Conservation (phyloP, 2,113 vertebrate species). For the Menidia beryllina region DNA sequence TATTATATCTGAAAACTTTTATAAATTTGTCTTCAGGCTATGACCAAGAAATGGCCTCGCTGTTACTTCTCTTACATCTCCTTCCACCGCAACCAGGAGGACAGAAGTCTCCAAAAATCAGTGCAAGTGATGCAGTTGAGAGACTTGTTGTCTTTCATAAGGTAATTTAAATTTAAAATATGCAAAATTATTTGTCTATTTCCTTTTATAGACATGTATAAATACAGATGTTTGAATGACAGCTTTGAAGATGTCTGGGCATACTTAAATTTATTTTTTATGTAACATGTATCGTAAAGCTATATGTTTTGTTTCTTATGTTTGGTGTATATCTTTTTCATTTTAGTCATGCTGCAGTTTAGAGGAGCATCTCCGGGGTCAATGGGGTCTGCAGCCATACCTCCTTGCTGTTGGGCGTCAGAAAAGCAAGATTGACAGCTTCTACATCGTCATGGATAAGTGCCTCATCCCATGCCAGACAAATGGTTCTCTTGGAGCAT, state of each 20-base stretch:
- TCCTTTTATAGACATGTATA: too few relatives aligned
- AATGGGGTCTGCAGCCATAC: slow-evolving; percentile 43
- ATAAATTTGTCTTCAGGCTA: slow-evolving; percentile 23
- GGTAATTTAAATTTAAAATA: slow-evolving; percentile 11
- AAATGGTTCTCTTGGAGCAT: slow-evolving; percentile 30
- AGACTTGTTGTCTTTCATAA: slow-evolving; percentile 48
- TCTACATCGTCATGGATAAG: slow-evolving; percentile 46
- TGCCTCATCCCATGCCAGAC: slow-evolving; percentile 41
- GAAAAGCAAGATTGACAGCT: slow-evolving; percentile 26
- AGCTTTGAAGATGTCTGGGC: too few relatives aligned
- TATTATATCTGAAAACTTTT: too few relatives aligned
- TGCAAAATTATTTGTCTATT: background rate
- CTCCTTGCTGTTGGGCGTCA: slow-evolving; percentile 44
- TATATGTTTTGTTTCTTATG: too few relatives aligned
- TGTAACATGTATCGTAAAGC: too few relatives aligned
- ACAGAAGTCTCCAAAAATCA: slow-evolving; percentile 3
- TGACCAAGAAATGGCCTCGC: slow-evolving; percentile 41
- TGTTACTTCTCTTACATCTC: slow-evolving; percentile 31
- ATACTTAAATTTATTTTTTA: too few relatives aligned
- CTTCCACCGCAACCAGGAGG: slow-evolving; percentile 42
- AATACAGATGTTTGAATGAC: too few relatives aligned
- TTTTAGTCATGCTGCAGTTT: too few relatives aligned
- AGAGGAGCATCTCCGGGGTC: slow-evolving; percentile 28
- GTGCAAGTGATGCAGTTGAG: slow-evolving; percentile 33
- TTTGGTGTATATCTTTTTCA: too few relatives aligned